Conservation (phyloP, 2,888 invertebrate species). For the Machimus rusticus region DNA sequence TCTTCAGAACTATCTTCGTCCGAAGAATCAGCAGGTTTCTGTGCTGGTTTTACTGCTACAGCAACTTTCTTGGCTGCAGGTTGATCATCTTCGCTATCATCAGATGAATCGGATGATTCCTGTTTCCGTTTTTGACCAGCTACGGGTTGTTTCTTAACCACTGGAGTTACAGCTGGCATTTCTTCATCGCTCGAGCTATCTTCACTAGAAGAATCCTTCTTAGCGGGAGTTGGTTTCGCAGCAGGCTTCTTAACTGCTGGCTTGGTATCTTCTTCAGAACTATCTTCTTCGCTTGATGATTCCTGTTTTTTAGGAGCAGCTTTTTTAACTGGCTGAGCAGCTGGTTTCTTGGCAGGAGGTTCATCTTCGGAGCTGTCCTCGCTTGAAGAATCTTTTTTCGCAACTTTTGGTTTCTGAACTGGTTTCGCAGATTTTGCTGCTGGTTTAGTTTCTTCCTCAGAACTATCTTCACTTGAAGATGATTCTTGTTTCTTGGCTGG, state of each 20-base stretch:
- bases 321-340: slow-evolving; percentile 53
- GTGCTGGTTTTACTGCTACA: slow-evolving; percentile 46
- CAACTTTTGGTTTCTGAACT: slow-evolving; percentile 47
- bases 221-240: slow-evolving; percentile 46
- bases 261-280: slow-evolving; percentile 44
- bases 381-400: background rate
- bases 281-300: slow-evolving; percentile 50
- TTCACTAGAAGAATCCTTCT: slow-evolving; percentile 57
- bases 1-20: slow-evolving; percentile 54
- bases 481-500: slow-evolving; percentile 40
- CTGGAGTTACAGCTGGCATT: background rate
- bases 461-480: slow-evolving; percentile 58
- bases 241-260: slow-evolving; percentile 22
- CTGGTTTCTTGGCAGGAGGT: slow-evolving; percentile 52
- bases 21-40: slow-evolving; percentile 42
- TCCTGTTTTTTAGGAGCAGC: slow-evolving; percentile 46
- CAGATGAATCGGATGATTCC: slow-evolving; percentile 38
- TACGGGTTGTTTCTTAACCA: background rate
- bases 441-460: slow-evolving; percentile 56
- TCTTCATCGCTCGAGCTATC: slow-evolving; percentile 53
- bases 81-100: slow-evolving; percentile 49
- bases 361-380: slow-evolving; percentile 23
- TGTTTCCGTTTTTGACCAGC: background rate
- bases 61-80: background rate
- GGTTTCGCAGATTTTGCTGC: slow-evolving; percentile 43